Evolutionary conservation across 2,113 vertebrate species (phyloP).

Genomic region (Callipepla squamata): DNA sequence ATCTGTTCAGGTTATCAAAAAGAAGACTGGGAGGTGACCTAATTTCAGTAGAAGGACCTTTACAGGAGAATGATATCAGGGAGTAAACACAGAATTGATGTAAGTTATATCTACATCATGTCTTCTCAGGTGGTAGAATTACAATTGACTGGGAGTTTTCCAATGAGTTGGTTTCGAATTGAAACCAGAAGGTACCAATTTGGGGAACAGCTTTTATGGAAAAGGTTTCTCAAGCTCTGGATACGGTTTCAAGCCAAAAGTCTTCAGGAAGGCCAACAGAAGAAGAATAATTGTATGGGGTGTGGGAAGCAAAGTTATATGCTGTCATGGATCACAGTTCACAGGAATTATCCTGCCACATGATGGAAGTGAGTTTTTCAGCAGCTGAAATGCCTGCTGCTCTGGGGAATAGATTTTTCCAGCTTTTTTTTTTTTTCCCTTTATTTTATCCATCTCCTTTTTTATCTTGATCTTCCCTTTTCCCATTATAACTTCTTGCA

Average conservation of each 20-base stretch:
- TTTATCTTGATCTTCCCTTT: background rate
- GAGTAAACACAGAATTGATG: background rate
- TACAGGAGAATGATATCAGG: background rate
- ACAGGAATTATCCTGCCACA: background rate
- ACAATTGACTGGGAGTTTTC: background rate
- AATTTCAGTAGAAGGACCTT: background rate
- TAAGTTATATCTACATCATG: background rate
- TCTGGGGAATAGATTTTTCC: background rate
- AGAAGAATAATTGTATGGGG: background rate
- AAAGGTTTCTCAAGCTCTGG: background rate
- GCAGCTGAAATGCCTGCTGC: background rate
- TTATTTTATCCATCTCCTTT: background rate
- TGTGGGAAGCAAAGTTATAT: background rate
- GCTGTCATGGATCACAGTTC: background rate
- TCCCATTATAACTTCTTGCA: background rate
- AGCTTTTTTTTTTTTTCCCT: background rate
- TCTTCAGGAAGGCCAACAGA: background rate
- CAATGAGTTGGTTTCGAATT: background rate
- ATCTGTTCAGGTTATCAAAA: background rate
- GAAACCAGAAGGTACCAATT: background rate
- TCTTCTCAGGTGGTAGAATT: background rate
- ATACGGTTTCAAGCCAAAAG: background rate
- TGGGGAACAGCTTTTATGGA: background rate
- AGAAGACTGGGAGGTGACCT: background rate
- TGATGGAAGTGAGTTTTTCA: background rate